Conservation (phyloP, 2,888 invertebrate species). For the Ceriagrion tenellum region DNA sequence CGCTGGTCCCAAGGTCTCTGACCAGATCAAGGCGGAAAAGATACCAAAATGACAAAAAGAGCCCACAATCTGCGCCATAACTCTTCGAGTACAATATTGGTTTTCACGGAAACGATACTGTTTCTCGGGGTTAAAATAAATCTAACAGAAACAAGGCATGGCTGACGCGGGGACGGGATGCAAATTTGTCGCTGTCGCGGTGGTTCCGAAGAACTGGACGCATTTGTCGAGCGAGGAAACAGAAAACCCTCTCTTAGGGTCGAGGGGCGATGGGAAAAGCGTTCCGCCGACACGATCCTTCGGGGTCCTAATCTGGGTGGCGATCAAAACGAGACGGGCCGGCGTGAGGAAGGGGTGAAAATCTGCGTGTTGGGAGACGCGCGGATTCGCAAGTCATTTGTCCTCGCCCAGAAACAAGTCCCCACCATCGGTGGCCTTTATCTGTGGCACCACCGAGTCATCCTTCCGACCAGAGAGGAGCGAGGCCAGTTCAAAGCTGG, state of each 20-base stretch:
- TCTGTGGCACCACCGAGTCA: constrained; percentile 1
- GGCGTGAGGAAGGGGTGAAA: background rate
- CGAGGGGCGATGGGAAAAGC: background rate
- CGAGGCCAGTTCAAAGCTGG: background rate
- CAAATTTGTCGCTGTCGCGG: constrained; percentile 18
- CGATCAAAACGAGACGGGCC: background rate
- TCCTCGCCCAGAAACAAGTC: constrained; percentile 39
- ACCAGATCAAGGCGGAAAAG: background rate
- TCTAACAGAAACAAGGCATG: background rate
- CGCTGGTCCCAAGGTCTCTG: background rate
- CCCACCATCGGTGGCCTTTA: constrained; percentile 30
- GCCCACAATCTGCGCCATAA: background rate
- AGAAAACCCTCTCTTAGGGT: background rate
- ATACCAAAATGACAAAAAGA: background rate
- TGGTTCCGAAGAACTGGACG: background rate
- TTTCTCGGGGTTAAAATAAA: background rate
- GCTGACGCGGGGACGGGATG: background rate
- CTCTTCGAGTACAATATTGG: background rate
- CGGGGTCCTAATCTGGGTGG: constrained; percentile 28
- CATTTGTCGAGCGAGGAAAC: background rate
- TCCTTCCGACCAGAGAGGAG: background rate
- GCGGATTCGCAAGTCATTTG: constrained; percentile 43
- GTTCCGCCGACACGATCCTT: background rate
- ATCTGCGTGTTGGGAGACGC: background rate
- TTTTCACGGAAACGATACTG: background rate